These are phyloP conservation scores for Heteromormyrus szaboi DNA, from an alignment of 2,797 vertebrate genomes.

Conservation along the genomic window DNA sequence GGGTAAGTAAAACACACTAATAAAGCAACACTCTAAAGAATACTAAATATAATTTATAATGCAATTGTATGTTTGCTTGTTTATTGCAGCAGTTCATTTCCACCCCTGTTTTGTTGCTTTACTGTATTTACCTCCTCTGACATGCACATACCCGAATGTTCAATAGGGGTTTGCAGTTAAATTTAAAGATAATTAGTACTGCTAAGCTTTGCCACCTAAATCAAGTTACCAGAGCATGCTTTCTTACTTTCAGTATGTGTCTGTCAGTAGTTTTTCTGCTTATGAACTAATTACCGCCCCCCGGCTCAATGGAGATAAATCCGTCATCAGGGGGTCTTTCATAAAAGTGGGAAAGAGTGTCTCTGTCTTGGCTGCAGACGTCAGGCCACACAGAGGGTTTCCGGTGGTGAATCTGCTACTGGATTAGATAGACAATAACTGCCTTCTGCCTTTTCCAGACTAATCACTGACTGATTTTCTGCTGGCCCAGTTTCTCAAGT, in stretches of 20 bases:
- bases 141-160: background rate
- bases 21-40: background rate
- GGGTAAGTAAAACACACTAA: background rate
- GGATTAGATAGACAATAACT: background rate
- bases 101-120: background rate
- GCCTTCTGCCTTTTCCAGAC: background rate
- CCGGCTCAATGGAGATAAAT: background rate
- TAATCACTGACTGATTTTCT: background rate
- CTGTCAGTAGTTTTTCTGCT: background rate
- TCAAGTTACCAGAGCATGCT: background rate
- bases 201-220: background rate
- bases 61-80: background rate
- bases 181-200: background rate
- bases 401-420: background rate
- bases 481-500: background rate
- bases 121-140: background rate
- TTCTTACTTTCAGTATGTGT: background rate
- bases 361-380: background rate
- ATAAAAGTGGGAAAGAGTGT: background rate
- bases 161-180: background rate
- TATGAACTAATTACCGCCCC: background rate
- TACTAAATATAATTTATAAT: background rate
- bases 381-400: background rate
- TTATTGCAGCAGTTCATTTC: background rate
- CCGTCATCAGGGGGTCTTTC: background rate